Evolutionary conservation across 92 coral and sea anemone genomes (phyloP).

Genomic region (Muricea muricata): DNA sequence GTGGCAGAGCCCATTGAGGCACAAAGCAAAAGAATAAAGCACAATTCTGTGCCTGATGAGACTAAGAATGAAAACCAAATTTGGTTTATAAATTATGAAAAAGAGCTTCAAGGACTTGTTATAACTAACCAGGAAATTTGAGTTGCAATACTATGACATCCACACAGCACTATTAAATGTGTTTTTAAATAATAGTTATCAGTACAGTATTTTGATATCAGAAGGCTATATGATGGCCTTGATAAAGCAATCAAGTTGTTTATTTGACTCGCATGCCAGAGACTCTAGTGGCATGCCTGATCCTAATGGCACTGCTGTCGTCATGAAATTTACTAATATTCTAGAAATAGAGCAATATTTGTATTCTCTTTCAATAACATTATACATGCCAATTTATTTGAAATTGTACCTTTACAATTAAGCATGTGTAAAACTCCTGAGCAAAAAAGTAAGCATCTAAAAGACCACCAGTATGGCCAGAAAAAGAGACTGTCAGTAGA

Average conservation of each 20-base stretch:
- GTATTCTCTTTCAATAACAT: too few relatives aligned
- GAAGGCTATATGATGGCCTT: too few relatives aligned
- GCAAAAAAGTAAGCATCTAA: too few relatives aligned
- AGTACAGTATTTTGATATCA: too few relatives aligned
- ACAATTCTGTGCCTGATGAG: background rate
- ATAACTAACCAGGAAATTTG: background rate
- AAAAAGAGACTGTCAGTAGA: background rate
- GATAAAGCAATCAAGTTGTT: background rate
- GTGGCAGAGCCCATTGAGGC: background rate
- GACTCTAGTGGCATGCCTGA: background rate
- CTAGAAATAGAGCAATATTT: background rate
- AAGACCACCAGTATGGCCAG: background rate
- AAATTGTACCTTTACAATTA: too few relatives aligned
- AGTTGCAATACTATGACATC: background rate
- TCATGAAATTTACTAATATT: background rate
- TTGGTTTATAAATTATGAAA: background rate
- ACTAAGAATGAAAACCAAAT: background rate
- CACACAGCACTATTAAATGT: background rate
- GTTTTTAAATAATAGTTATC: too few relatives aligned
- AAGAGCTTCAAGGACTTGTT: background rate
- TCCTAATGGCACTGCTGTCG: conserved; percentile 2
- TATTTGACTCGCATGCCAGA: background rate
- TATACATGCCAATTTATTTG: too few relatives aligned
- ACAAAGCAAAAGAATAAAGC: background rate
- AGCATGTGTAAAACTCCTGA: too few relatives aligned